These are phyloP conservation scores for Gasteruption jaculator DNA, from an alignment of 2,888 invertebrate genomes.

Conservation along the genomic window DNA sequence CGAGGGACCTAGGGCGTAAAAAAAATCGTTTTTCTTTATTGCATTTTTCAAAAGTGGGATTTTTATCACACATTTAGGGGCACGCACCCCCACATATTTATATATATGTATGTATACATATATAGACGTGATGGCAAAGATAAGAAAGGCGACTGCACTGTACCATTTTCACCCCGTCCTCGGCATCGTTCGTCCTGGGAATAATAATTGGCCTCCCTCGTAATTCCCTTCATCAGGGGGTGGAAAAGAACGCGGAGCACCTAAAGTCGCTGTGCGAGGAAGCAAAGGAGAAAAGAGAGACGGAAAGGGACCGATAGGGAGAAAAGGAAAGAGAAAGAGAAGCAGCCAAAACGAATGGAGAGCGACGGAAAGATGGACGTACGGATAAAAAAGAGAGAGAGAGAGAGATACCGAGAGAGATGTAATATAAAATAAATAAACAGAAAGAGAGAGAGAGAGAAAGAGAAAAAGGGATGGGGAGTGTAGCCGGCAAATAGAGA, in stretches of 20 bases:
- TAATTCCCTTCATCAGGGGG: no score
- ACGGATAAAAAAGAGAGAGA: no score
- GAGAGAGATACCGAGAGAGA: slow-evolving; percentile 8
- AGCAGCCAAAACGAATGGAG: no score
- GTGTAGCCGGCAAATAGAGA: neutral
- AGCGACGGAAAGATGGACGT: no score
- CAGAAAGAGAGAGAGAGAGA: slow-evolving; percentile 16
- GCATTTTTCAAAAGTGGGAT: no score
- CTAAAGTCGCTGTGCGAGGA: slow-evolving; percentile 14
- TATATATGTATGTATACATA: no score
- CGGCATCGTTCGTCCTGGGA: slow-evolving; percentile 30
- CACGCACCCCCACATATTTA: no score
- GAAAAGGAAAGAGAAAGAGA: slow-evolving; percentile 11
- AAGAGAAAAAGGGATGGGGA: slow-evolving; percentile 11
- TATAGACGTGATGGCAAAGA: no score
- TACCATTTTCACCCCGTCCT: slow-evolving; percentile 22
- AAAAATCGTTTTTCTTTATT: no score
- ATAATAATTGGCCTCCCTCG: slow-evolving; percentile 36
- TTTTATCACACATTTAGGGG: no score
- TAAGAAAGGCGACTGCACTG: slow-evolving; percentile 1
- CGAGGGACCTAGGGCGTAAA: no score
- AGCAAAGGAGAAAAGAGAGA: neutral
- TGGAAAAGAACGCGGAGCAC: slow-evolving; percentile 18
- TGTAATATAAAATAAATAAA: no score
- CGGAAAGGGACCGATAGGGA: slow-evolving; percentile 8